These are phyloP conservation scores for Pseudomyrmex dendroicus DNA, from an alignment of 1,140 invertebrate genomes.

Conservation along the genomic window DNA sequence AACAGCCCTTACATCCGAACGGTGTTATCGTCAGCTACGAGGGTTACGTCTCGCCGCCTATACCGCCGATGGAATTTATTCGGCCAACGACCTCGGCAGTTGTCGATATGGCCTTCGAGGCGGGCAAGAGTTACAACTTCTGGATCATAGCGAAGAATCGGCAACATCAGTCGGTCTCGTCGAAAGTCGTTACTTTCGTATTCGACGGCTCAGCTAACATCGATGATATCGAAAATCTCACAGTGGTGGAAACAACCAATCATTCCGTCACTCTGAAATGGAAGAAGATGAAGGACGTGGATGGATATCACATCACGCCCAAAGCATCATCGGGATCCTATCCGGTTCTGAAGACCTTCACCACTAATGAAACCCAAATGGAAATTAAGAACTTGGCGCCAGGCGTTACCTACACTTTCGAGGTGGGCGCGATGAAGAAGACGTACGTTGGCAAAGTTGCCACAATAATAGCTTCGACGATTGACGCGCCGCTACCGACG, in stretches of 20 bases:
- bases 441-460: constrained; percentile 86
- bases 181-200: constrained; percentile 85
- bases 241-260: constrained; percentile 83
- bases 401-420: constrained; percentile 86
- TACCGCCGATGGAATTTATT: constrained; percentile 82
- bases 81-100: constrained; percentile 83
- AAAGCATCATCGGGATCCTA: constrained; percentile 83
- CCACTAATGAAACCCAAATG: constrained; percentile 81
- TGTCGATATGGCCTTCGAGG: constrained; percentile 87
- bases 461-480: constrained; percentile 84
- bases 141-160: constrained; percentile 91
- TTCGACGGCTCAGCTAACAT: constrained; percentile 88
- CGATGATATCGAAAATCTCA: constrained; percentile 87
- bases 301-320: constrained; percentile 87
- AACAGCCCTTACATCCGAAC: constrained; percentile 87
- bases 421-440: constrained; percentile 88
- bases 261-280: constrained; percentile 87
- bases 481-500: constrained; percentile 86
- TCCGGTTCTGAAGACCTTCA: constrained; percentile 81
- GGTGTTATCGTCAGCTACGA: constrained; percentile 88
- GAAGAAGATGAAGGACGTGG: constrained; percentile 86
- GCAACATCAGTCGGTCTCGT: constrained; percentile 86
- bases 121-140: constrained; percentile 89
- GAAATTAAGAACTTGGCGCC: constrained; percentile 87
- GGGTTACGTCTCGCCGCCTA: constrained; percentile 87